Conservation (phyloP, 2,797 vertebrate genomes). For the Threskiornis aethiopicus region DNA sequence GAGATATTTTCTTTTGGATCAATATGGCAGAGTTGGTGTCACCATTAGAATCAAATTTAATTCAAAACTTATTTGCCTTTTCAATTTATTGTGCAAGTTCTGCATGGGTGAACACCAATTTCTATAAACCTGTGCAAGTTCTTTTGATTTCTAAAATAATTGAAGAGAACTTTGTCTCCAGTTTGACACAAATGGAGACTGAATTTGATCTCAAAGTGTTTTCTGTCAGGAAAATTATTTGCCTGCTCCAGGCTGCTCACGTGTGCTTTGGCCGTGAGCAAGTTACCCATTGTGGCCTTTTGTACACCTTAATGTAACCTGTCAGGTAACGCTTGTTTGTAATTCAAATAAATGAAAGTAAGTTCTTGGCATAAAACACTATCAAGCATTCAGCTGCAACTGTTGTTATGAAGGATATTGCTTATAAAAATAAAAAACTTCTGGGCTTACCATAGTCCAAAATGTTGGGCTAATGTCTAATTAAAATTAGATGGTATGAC, state of each 20-base stretch:
- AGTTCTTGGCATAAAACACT: background rate
- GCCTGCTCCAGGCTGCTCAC: background rate
- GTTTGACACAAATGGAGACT: background rate
- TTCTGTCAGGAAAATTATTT: constrained; percentile 46
- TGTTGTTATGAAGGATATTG: background rate
- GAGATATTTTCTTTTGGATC: background rate
- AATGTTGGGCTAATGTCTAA: background rate
- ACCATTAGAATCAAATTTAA: background rate
- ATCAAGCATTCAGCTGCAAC: background rate
- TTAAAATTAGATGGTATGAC: background rate
- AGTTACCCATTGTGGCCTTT: constrained; percentile 17
- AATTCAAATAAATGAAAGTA: constrained; percentile 7
- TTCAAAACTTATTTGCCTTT: background rate
- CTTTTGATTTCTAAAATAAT: constrained; percentile 18
- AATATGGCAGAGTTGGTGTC: background rate
- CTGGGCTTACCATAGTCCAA: background rate
- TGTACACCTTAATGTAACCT: background rate
- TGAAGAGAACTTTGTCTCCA: background rate
- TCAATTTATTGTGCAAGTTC: background rate
- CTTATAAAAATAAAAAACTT: background rate
- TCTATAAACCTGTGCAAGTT: background rate
- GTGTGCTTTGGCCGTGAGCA: background rate
- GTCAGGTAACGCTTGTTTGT: background rate
- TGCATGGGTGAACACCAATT: background rate
- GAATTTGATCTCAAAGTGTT: constrained; percentile 30